Percentiles rank a stretch among this genome's conserved stretches.
These are phyloP conservation scores for Nettapus auritus DNA, from an alignment of 2,113 vertebrate genomes.

Conservation along the genomic window DNA sequence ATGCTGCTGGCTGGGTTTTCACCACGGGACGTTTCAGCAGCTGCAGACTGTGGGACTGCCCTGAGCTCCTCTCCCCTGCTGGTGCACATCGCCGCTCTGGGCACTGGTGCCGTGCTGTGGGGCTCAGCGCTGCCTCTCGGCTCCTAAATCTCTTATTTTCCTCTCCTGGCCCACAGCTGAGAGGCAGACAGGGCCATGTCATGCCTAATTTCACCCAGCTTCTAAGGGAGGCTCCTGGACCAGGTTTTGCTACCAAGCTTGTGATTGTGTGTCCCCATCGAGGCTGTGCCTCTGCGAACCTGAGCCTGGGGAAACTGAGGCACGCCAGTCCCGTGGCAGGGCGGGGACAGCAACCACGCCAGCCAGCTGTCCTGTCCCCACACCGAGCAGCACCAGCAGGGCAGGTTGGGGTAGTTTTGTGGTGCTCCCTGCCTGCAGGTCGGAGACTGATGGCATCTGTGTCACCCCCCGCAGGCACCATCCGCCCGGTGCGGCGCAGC, in stretches of 20 bases:
- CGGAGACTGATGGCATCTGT: neutral
- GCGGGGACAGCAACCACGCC: neutral
- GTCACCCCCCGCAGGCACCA: constrained; percentile 69
- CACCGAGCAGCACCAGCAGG: rapidly evolving
- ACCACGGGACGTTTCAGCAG: rapidly evolving
- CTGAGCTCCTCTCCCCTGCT: rapidly evolving
- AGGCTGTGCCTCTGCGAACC: rapidly evolving
- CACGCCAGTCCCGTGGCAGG: neutral
- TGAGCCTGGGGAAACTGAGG: neutral
- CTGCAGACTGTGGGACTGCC: neutral
- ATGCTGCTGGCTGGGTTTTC: neutral
- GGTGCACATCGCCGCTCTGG: neutral
- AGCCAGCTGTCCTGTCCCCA: rapidly evolving
- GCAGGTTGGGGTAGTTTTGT: neutral
- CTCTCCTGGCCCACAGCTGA: neutral
- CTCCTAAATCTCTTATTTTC: neutral
- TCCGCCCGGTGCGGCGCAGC: constrained; percentile 80
- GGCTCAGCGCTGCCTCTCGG: neutral
- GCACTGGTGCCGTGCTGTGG: neutral
- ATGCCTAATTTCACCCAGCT: neutral
- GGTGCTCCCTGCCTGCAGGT: neutral
- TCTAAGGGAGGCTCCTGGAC: rapidly evolving
- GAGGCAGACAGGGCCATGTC: neutral
- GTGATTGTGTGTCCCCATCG: neutral
- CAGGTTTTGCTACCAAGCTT: neutral